These are phyloP conservation scores for Candoia aspera DNA, from an alignment of 2,113 vertebrate species.

Conservation along the genomic window DNA sequence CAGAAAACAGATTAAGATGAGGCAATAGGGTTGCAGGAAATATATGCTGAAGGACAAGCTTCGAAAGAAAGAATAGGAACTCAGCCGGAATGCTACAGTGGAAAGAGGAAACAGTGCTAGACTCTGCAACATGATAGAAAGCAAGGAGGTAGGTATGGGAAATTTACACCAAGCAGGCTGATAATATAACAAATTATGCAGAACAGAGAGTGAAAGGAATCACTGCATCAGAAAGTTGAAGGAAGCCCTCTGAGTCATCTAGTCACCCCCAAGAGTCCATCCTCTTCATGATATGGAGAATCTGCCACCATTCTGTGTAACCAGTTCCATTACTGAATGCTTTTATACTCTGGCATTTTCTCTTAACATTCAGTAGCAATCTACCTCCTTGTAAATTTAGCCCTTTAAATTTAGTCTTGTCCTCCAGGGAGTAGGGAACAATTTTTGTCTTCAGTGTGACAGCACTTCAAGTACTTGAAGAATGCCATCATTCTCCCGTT, in stretches of 20 bases:
- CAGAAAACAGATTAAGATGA: not conserved
- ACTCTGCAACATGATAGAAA: not conserved
- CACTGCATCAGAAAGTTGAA: not conserved
- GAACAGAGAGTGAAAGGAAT: not conserved
- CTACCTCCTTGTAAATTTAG: not conserved
- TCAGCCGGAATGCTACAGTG: not conserved
- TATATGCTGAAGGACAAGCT: not conserved
- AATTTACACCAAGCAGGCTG: not conserved
- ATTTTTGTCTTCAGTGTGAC: not conserved
- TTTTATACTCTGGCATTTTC: not conserved
- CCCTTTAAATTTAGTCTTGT: not conserved
- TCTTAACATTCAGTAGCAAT: not conserved
- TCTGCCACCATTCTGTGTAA: not conserved
- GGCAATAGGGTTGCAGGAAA: not conserved
- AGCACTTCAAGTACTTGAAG: not conserved
- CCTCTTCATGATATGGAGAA: not conserved
- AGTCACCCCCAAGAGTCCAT: not conserved
- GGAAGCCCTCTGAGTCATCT: not conserved
- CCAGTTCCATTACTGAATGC: not conserved
- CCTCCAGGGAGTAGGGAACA: not conserved
- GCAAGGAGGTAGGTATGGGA: not conserved
- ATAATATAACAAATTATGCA: not conserved
- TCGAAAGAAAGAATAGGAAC: not conserved
- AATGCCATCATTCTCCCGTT: not conserved
- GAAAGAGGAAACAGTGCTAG: not conserved